phyloP scores from a whole-genome alignment of 2,797 vertebrate genomes.

The Hapalemur alaotrensis region DNA sequence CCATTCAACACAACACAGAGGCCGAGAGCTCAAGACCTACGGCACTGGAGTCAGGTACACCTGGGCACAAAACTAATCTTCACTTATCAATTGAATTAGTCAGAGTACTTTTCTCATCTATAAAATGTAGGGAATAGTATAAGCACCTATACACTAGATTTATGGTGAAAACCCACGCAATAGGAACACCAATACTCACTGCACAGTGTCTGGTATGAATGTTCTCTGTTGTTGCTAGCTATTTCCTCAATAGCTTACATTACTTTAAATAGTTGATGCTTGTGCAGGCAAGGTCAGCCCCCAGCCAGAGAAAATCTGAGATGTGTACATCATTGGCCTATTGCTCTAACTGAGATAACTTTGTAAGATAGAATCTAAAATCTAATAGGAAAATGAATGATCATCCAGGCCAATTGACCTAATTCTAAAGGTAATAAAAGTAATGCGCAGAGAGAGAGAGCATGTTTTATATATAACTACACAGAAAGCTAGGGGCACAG shows the following conservation, averaged over 20 bases:
- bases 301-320: not conserved
- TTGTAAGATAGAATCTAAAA: not conserved
- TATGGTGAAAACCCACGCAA: not conserved
- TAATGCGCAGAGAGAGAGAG: not conserved
- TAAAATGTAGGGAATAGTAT: not conserved
- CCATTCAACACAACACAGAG: not conserved
- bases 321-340: not conserved
- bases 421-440: not conserved
- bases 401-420: not conserved
- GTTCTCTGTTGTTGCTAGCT: not conserved
- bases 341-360: not conserved
- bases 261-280: not conserved
- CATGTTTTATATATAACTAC: not conserved
- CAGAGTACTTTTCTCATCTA: not conserved
- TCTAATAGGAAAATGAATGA: not conserved
- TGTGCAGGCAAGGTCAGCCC: not conserved
- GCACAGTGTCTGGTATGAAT: not conserved
- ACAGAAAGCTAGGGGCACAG: not conserved
- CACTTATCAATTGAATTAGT: not conserved
- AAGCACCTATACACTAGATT: not conserved
- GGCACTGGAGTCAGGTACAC: not conserved
- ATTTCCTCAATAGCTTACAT: not conserved
- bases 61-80: not conserved
- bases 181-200: not conserved
- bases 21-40: not conserved